Base-by-base conservation (phyloP, 2,888 invertebrate genomes). In the Pollenia angustigena region DNA sequence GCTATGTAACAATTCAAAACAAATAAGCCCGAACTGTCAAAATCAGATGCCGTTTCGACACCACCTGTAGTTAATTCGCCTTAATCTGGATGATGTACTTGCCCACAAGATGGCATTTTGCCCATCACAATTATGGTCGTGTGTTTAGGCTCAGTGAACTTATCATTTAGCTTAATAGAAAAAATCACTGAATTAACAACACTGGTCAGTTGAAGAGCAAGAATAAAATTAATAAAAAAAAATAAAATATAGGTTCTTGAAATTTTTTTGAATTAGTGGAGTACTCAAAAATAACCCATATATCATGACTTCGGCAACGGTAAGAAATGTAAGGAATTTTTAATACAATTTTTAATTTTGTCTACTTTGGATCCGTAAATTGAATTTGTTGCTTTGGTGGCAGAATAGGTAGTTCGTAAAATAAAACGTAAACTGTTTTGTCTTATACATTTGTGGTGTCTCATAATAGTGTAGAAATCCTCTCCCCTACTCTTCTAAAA, bases 251-350 rank as follows among this genome's bases (percentile, higher is more conserved):
- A 60, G 8, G n/a, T 50, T 62, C 23, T 50, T 72, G n/a, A 56
- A 46, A 75, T 44, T 60, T 46, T 48, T n/a, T 78, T 62, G n/a
- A 16, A 18, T 44, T 60, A 40, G 14, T 40, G 48, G 18, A 52
- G 52, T 40, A 1, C 16, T 18, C 3, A n/a, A 52, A 83, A 62
- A 12, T 23, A 23, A 12, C 0, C 11, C 18, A 50, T 90, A 88
- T 76, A 85, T 32, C 9, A 92, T 93, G 93, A 90, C 93, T 85
- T 93, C 93, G 87, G 93, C 92, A 69, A 93, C 93, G 93, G 93
- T 94, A 93, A 93, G 94, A 92, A 93, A 93, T 91, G 93, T 93
- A 93, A 91, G 93, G 48, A 87, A 69, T 84, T 84, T 69, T 56
- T 54, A 84, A 32, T 69, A 50, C 42, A 68, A 44, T 78, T 93